A percentile compares a stretch with the other conserved stretches of the same genome.
These are phyloP conservation scores for Drosophila pruinosa DNA, from an alignment of 1,140 invertebrate genomes.

Conservation along the genomic window DNA sequence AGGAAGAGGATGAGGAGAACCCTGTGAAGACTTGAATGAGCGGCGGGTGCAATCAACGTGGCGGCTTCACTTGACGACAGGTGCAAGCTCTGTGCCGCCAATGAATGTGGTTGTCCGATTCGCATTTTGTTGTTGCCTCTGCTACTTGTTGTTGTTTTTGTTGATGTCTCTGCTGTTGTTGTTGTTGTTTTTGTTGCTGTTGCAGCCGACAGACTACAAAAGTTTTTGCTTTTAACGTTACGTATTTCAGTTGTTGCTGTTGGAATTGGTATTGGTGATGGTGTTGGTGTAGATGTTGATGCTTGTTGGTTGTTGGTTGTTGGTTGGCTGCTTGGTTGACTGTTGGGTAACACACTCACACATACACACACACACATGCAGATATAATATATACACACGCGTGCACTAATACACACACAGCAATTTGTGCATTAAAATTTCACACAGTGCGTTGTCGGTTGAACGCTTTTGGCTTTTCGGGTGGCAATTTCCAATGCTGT, in stretches of 20 bases:
- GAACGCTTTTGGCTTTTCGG: constrained; percentile 66
- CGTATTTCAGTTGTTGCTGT: constrained; percentile 35
- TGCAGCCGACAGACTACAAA: constrained; percentile 62
- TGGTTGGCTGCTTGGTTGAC: constrained; percentile 66
- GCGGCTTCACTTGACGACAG: constrained; percentile 67
- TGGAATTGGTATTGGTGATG: too few relatives aligned
- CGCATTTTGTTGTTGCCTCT: not conserved
- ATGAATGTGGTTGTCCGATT: constrained; percentile 48
- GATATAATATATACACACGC: constrained; percentile 24
- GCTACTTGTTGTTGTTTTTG: constrained; percentile 4
- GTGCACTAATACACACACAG: constrained; percentile 41
- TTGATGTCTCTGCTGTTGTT: constrained; percentile 16
- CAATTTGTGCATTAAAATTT: constrained; percentile 76
- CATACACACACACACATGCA: constrained; percentile 10
- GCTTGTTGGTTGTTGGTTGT: constrained; percentile 47
- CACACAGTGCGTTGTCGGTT: constrained; percentile 64
- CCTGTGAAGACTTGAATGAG: not conserved
- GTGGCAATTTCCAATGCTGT: constrained; percentile 18
- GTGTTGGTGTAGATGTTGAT: constrained; percentile 22
- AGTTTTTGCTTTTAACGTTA: constrained; percentile 57
- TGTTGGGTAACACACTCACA: constrained; percentile 35
- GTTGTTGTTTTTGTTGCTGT: constrained; percentile 40
- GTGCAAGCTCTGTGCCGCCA: constrained; percentile 73
- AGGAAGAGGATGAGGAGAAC: not conserved
- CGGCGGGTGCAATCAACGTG: constrained; percentile 73